A percentile compares a stretch with the other conserved stretches of the same genome.
phyloP scores from a whole-genome alignment of 2,113 vertebrate genomes.

The Neopipo cinnamomea region DNA sequence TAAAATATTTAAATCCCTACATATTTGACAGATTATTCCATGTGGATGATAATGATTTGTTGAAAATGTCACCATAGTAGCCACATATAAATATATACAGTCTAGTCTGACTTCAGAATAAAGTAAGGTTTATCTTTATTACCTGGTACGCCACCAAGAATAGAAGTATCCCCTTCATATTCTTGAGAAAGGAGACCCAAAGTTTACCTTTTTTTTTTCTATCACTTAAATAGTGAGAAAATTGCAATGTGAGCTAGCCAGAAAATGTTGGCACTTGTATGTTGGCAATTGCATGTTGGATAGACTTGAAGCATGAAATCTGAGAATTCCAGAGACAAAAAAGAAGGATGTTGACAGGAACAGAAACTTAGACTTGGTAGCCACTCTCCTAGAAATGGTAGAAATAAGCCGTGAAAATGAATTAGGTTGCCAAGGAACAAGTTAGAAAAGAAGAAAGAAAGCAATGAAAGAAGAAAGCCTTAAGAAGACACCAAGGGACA shows the following conservation, averaged over 20 bases:
- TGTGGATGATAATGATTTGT: constrained; percentile 14
- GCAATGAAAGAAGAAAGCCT: not conserved
- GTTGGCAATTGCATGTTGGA: not conserved
- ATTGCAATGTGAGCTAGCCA: constrained; percentile 11
- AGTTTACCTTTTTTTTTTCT: not conserved
- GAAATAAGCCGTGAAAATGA: not conserved
- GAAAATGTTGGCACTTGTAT: constrained; percentile 18
- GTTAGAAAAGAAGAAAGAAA: not conserved
- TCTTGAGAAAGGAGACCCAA: not conserved
- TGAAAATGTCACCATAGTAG: constrained; percentile 22
- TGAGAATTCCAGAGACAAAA: constrained; percentile 22
- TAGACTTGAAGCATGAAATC: not conserved
- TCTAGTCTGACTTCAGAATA: not conserved
- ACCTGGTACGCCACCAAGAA: not conserved
- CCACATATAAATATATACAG: constrained; percentile 7
- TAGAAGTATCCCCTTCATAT: not conserved
- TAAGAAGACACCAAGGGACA: not conserved
- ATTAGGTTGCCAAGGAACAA: not conserved
- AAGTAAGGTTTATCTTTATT: constrained; percentile 3
- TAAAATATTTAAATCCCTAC: constrained; percentile 41
- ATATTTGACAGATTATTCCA: constrained; percentile 49
- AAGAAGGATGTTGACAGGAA: constrained; percentile 18
- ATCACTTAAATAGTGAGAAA: constrained; percentile 40
- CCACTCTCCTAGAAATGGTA: not conserved
- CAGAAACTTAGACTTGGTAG: constrained; percentile 21